Evolutionary conservation across 2,797 vertebrate genomes (phyloP).

Genomic region (Syngnathus acus): DNA sequence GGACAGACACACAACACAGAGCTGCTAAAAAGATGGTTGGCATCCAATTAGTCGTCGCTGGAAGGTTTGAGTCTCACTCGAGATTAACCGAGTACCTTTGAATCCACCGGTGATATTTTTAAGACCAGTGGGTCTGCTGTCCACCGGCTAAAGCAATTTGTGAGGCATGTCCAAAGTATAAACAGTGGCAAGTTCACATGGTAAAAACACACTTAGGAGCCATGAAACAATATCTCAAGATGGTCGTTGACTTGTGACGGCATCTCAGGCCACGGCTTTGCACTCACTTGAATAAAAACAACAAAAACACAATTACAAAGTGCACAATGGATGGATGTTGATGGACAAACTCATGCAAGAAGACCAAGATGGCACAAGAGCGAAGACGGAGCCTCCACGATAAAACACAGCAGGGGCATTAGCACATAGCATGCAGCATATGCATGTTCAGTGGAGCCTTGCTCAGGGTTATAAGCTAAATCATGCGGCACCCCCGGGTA

Average conservation of each 20-base stretch:
- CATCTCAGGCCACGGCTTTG: conserved; percentile 17
- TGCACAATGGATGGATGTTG: neutral
- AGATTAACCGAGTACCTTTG: conserved; percentile 21
- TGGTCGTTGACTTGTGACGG: conserved; percentile 15
- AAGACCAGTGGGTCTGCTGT: conserved; percentile 17
- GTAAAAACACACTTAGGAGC: conserved; percentile 39
- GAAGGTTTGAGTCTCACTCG: conserved; percentile 25
- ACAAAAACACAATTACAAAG: neutral
- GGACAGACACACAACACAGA: conserved; percentile 45
- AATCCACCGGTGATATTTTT: conserved; percentile 3
- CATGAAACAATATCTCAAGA: conserved; percentile 15
- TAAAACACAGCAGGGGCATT: conserved; percentile 6
- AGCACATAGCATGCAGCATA: conserved; percentile 29
- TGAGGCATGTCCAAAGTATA: conserved; percentile 13
- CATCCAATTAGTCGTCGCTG: conserved; percentile 34
- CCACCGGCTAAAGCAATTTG: conserved; percentile 21
- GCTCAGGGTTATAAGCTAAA: conserved; percentile 16
- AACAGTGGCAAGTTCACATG: conserved; percentile 36
- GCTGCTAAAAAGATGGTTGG: conserved; percentile 28
- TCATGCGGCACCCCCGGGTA: conserved; percentile 13
- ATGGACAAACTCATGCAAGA: conserved; percentile 47
- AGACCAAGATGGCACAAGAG: conserved; percentile 6
- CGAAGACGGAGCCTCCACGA: neutral
- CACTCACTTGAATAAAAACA: conserved; percentile 7
- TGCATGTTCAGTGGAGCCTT: neutral